Evolutionary conservation across 2,113 vertebrate genomes (phyloP).

Genomic region (Pao palembangensis): DNA sequence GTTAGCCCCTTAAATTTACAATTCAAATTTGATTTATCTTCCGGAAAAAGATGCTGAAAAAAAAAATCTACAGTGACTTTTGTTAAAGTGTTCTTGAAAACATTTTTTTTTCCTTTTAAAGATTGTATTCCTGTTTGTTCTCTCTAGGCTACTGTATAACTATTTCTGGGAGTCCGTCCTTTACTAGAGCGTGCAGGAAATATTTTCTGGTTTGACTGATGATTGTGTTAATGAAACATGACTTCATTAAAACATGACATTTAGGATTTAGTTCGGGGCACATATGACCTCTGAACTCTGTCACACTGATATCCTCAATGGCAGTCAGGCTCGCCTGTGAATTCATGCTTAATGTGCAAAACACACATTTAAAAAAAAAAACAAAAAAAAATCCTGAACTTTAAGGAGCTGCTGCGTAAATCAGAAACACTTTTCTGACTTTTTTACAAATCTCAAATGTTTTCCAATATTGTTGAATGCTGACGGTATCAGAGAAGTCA

Average conservation of each 20-base stretch:
- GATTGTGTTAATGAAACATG: conserved; percentile 28
- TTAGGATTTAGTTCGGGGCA: neutral
- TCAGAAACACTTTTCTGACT: neutral
- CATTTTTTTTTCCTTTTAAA: too few species aligned
- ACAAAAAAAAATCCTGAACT: too few species aligned
- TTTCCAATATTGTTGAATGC: conserved; percentile 12
- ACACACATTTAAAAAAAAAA: neutral
- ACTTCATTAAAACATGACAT: too few species aligned
- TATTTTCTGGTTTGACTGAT: conserved; percentile 12
- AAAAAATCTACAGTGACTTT: too few species aligned
- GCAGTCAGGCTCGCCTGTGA: conserved; percentile 6
- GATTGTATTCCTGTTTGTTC: too few species aligned
- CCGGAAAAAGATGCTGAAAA: neutral
- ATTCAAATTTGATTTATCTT: neutral
- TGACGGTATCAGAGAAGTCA: neutral
- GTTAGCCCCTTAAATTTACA: neutral
- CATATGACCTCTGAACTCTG: conserved; percentile 24
- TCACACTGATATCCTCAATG: conserved; percentile 4
- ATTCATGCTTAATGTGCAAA: neutral
- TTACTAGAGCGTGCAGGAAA: too few species aligned
- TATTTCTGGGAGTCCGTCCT: too few species aligned
- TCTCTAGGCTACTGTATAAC: too few species aligned
- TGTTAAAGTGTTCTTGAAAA: too few species aligned
- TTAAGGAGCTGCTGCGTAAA: neutral
- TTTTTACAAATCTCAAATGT: neutral